phyloP scores from a whole-genome alignment of 1,140 invertebrate genomes.

The Aphelenchoides besseyi region DNA sequence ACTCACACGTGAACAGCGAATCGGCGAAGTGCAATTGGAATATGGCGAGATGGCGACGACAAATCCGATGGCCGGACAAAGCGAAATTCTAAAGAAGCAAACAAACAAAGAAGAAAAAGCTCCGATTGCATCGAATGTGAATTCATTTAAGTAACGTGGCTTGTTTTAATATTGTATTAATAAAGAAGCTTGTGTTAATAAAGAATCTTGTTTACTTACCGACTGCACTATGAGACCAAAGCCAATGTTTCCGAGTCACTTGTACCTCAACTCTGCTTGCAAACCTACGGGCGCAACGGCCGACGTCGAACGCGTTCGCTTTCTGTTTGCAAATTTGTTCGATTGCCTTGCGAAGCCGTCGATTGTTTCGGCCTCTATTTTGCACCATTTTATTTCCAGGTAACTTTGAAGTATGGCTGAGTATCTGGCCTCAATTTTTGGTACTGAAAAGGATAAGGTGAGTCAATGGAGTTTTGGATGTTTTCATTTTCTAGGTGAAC shows the following conservation, averaged over 20 bases:
- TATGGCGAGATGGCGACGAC: background rate
- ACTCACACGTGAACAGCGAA: slow-evolving; percentile 44
- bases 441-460: slow-evolving; percentile 92
- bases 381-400: too few relatives aligned
- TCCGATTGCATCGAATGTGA: background rate
- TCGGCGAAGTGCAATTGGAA: slow-evolving; percentile 44
- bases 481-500: slow-evolving; percentile 68
- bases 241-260: too few relatives aligned
- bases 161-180: background rate
- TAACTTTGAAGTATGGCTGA: slow-evolving; percentile 72
- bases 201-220: too few relatives aligned
- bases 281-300: too few relatives aligned
- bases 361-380: too few relatives aligned
- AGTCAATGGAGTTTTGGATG: slow-evolving; percentile 15
- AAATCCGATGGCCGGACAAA: slow-evolving; percentile 18
- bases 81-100: slow-evolving; percentile 4
- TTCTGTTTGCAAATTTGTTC: too few relatives aligned
- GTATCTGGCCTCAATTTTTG: slow-evolving; percentile 96
- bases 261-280: too few relatives aligned
- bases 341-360: too few relatives aligned
- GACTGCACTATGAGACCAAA: too few relatives aligned
- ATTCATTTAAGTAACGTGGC: background rate
- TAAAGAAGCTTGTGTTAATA: background rate
- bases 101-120: background rate
- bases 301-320: too few relatives aligned